phyloP scores from a whole-genome alignment of 2,888 invertebrate species.

The Desoria tigrina region DNA sequence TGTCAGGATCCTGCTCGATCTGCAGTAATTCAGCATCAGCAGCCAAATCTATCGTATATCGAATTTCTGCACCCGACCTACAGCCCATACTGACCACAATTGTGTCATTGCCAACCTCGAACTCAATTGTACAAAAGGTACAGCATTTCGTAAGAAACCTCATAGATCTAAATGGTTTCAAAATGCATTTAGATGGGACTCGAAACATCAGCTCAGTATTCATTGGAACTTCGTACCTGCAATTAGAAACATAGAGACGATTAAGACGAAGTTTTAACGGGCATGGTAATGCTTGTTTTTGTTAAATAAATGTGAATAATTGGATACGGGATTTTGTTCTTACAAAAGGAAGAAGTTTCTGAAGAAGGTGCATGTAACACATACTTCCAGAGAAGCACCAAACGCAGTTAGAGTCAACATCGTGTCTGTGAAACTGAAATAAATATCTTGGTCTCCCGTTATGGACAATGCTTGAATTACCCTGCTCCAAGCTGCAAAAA shows the following conservation, averaged over 20 bases:
- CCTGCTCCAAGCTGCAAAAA: constrained; percentile 47
- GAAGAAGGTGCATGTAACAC: constrained; percentile 35
- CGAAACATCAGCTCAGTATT: constrained; percentile 32
- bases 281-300: no score
- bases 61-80: constrained; percentile 34
- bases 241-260: constrained; percentile 23
- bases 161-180: constrained; percentile 48
- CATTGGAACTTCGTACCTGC: constrained; percentile 28
- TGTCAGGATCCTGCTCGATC: constrained; percentile 35
- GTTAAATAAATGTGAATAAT: background rate
- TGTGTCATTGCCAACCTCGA: constrained; percentile 26
- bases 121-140: constrained; percentile 37
- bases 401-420: constrained; percentile 34
- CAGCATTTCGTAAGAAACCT: constrained; percentile 39
- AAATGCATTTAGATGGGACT: constrained; percentile 42
- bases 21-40: constrained; percentile 26
- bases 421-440: constrained; percentile 34
- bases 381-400: constrained; percentile 34
- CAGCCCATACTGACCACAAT: constrained; percentile 32
- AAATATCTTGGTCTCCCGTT: constrained; percentile 43
- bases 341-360: constrained; percentile 39
- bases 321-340: background rate
- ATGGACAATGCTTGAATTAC: constrained; percentile 39
- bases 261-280: no score
- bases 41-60: constrained; percentile 33